A percentile compares a stretch with the other conserved stretches of the same genome.
phyloP scores from a whole-genome alignment of 2,113 vertebrate genomes.

The Microtus montanus region DNA sequence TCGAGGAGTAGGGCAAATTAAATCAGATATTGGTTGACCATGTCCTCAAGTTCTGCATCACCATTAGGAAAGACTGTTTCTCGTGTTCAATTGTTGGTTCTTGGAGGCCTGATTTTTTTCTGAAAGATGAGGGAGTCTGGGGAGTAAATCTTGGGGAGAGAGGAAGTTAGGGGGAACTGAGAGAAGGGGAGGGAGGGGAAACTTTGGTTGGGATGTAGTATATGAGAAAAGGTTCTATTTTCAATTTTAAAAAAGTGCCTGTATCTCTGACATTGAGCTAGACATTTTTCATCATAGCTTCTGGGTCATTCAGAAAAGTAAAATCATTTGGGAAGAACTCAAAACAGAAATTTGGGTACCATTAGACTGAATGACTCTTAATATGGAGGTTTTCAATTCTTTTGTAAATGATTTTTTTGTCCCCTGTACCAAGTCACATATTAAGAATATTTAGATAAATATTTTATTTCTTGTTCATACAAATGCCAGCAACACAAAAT shows the following conservation, averaged over 20 bases:
- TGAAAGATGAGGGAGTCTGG: not conserved
- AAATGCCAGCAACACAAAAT: not conserved
- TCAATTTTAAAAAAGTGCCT: not conserved
- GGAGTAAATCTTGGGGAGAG: not conserved
- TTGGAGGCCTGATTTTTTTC: not conserved
- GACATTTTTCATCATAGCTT: constrained; percentile 9
- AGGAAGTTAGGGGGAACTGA: not conserved
- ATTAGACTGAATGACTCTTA: constrained; percentile 1
- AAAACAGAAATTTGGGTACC: not conserved
- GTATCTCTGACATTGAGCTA: constrained; percentile 3
- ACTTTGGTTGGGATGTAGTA: not conserved
- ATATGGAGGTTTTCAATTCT: not conserved
- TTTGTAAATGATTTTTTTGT: constrained; percentile 14
- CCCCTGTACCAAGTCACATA: not conserved
- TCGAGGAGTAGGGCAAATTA: too few relatives aligned
- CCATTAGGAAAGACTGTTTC: not conserved
- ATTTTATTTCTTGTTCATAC: not conserved
- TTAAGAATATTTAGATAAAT: not conserved
- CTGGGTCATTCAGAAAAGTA: not conserved
- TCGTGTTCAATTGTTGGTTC: not conserved
- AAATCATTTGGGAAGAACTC: not conserved
- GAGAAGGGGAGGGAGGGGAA: not conserved
- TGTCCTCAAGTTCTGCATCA: too few relatives aligned
- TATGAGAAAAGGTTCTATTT: not conserved
- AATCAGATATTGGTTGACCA: too few relatives aligned